phyloP scores from a whole-genome alignment of 2,888 invertebrate species.

The Melieria crassipennis region DNA sequence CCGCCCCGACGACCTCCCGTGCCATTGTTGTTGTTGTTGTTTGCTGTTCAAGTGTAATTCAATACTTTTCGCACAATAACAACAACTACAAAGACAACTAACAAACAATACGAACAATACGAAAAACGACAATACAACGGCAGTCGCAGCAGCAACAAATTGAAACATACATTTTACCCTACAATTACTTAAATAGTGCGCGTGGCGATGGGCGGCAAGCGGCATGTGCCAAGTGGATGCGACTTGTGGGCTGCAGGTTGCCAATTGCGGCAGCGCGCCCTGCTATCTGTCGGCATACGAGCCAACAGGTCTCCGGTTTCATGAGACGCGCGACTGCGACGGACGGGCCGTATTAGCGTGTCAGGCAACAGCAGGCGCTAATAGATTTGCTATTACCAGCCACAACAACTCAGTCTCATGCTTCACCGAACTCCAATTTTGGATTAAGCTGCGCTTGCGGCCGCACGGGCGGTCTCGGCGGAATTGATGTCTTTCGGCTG shows the following conservation, averaged over 20 bases:
- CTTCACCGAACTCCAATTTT: slow-evolving; percentile 23
- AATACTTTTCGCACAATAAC: slow-evolving; percentile 23
- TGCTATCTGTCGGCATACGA: neutral
- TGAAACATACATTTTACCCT: slow-evolving; percentile 8
- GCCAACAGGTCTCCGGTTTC: neutral
- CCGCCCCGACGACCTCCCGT: neutral
- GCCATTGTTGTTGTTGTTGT: neutral
- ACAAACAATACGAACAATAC: no score
- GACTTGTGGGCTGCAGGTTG: neutral
- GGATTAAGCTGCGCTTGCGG: neutral
- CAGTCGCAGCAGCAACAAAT: neutral
- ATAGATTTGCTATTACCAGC: slow-evolving; percentile 28
- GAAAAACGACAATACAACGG: no score
- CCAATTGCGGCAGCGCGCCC: neutral
- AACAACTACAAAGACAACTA: slow-evolving; percentile 1
- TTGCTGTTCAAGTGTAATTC: slow-evolving; percentile 22
- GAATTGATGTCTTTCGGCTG: slow-evolving; percentile 15
- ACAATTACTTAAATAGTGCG: slow-evolving; percentile 22
- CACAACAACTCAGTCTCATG: neutral
- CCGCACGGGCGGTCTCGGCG: slow-evolving; percentile 6
- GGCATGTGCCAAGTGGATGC: slow-evolving; percentile 11
- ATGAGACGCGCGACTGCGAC: slow-evolving; percentile 9
- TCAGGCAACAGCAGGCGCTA: slow-evolving; percentile 30
- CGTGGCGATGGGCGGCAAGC: neutral
- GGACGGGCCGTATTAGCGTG: slow-evolving; percentile 14